Base-by-base conservation (phyloP, 2,113 vertebrate genomes). In the Sula dactylatra region DNA sequence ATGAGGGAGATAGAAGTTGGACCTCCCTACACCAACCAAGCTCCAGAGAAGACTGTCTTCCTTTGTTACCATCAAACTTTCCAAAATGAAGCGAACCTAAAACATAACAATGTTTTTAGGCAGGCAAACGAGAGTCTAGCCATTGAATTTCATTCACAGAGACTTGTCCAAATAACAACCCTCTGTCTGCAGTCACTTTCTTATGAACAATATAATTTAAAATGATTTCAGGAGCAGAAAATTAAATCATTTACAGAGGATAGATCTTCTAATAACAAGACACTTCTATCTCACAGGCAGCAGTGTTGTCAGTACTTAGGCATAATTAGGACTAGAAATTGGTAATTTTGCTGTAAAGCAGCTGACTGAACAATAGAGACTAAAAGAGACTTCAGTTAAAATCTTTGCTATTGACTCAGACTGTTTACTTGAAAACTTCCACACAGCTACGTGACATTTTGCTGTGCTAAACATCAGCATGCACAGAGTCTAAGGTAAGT, bases 161-260 rank as follows among this genome's bases (percentile, higher is more conserved):
- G 40, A 65, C 55, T 88, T 95, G 89, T 52, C 31, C 52, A 92
- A 88, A 97, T 88, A 94, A 95, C 73, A 96, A 71, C 64, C 47
- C 27, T 95, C 89, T 93, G 80, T 95, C 84, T 93, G 73, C 38
- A 90, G 59, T 69, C 70, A 82, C 71, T 95, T 97, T 86, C 71
- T 86, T 94, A 91, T 74, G 80, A 94, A 85, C 8, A 81, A 91
- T 56, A 10, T 93, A 82, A 97, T 96, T 93, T 94, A 96, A 89
- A 84, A 78, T 94, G 95, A 83, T 97, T 97, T 95, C 78, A 95
- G 94, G 94, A 89, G 94, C 95, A 98, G 94, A 97, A 98, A 97
- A 97, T 97, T 55, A 88, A 97, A 97, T 97, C 79, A 84, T 96
- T 96, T 76, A 97, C 90, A 91, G 77, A 93, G 92, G 71, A 76